Base-by-base conservation (phyloP, 2,797 vertebrate species). In the Benthosema pterotum region DNA sequence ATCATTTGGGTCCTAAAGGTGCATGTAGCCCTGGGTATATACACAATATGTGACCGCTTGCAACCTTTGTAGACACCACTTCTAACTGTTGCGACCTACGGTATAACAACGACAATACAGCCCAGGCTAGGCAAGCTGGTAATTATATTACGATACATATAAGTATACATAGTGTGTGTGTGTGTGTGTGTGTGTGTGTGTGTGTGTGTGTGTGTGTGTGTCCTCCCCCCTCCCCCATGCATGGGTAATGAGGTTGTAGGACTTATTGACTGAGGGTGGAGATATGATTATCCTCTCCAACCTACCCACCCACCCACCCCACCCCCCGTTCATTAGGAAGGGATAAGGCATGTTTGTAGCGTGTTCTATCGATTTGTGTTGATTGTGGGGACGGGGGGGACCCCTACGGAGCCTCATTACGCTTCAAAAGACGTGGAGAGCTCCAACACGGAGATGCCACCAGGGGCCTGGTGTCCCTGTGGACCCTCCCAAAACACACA, bases 271-370 rank as follows among this genome's bases (percentile, higher is more conserved):
- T 82, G 75, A 80, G 82, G 77, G 72, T 72, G 82, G 68, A 85
- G 80, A 87, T 85, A 86, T 87, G 84, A 87, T 86, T 83, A 86
- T 82, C 83, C 22, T 82, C 73, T 66, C 54, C 74, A 64, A 70
- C 42, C 62, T 60, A 64, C 60, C 42, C 61, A n/a, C n/a, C 56
- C 19, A 5, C 19, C 60, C 46, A 45, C 25, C 42, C 12, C 7
- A 66, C 46, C 18, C 2, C 46, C 63, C 63, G 69, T 84, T 87
- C 78, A 83, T 86, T 78, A 84, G 69, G 54, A 22, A 46, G 15
- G 68, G 66, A 75, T 78, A 62, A 81, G 59, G 53, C 70, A 60
- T 79, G 78, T 81, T 84, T 77, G 78, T 67, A 77, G 67, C 68
- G 46, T 83, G 75, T 85, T 25, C 8, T 77, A 86, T 88, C 78